Conservation (phyloP, 2,797 vertebrate genomes). For the Crax fasciolata region DNA sequence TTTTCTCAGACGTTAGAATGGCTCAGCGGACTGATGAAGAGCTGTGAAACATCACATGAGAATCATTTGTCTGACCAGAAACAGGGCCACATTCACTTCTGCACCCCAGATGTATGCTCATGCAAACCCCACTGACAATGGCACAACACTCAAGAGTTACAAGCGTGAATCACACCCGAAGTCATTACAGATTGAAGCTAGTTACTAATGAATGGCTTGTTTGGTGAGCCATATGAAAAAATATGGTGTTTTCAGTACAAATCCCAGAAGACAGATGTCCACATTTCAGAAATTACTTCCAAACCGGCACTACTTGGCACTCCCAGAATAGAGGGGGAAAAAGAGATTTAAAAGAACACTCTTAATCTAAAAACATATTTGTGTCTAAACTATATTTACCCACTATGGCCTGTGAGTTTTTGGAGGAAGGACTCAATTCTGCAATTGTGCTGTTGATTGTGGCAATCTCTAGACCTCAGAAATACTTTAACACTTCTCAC, state of each 20-base stretch:
- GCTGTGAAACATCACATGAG: background rate
- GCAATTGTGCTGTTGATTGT: background rate
- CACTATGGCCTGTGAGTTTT: background rate
- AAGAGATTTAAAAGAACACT: constrained; percentile 33
- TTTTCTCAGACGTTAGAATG: background rate
- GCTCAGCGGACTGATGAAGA: background rate
- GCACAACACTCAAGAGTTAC: background rate
- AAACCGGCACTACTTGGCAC: constrained; percentile 53
- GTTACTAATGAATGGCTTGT: constrained; percentile 62
- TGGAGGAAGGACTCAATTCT: background rate
- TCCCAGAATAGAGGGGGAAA: background rate
- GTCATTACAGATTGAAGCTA: constrained; percentile 8
- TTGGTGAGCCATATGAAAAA: constrained; percentile 63
- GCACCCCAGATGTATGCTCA: background rate
- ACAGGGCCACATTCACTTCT: background rate
- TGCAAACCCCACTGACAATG: background rate
- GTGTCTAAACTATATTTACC: constrained; percentile 59
- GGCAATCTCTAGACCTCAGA: background rate
- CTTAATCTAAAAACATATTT: constrained; percentile 27
- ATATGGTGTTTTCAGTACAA: constrained; percentile 66
- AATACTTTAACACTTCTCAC: background rate
- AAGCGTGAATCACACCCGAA: background rate
- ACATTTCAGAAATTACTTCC: constrained; percentile 66
- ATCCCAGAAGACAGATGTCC: constrained; percentile 69
- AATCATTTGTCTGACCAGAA: constrained; percentile 8